Base-by-base conservation (phyloP, 2,888 invertebrate genomes). In the Thysanoteuthis rhombus region DNA sequence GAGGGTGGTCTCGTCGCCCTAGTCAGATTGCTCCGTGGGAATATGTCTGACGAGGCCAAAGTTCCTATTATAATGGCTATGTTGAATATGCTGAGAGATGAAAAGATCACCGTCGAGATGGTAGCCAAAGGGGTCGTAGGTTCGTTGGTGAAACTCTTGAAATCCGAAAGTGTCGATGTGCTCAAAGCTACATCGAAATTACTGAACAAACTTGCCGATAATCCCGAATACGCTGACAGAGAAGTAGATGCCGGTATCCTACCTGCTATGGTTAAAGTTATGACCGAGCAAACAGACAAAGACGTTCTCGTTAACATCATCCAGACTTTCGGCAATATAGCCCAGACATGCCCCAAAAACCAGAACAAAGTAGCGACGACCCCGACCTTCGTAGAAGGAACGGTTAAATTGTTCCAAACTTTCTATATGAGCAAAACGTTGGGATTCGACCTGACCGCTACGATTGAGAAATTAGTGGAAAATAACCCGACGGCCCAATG, bases 361-460 rank as follows among this genome's bases (percentile, higher is more conserved):
- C 96, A 96, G 93, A 93, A 93, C 45, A 94, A 95, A 22, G 94
- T 96, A 22, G 96, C 96, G 32, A 95, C 93, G 75, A 95, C 95
- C 25, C 95, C 95, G 8, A 95, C 95, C 8, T 95, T 95, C 2
- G 94, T 96, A 10, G 93, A 99, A 36, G 93, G 95, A 22, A 94
- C 97, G 8, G 95, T 96, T 19, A 94, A 93, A 19, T 94, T 96
- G 45, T 96, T 96, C 93, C 96, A 96, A 52, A 95, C 95, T 45
- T 42, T 42, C 93, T 95, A 95, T 93, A 95, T 94, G 75, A 94
- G 96, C 93, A 96, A 95, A 93, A 94, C 94, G 22, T 94, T 97
- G 89, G 94, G 96, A 91, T 94, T 95, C 93, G 96, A 96, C 22
- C 95, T 97, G 19, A 96, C 96, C 28, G 94, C 95, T 90, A 93